These are phyloP conservation scores for Scarus forsteni DNA, from an alignment of 2,797 vertebrate genomes.

Conservation along the genomic window DNA sequence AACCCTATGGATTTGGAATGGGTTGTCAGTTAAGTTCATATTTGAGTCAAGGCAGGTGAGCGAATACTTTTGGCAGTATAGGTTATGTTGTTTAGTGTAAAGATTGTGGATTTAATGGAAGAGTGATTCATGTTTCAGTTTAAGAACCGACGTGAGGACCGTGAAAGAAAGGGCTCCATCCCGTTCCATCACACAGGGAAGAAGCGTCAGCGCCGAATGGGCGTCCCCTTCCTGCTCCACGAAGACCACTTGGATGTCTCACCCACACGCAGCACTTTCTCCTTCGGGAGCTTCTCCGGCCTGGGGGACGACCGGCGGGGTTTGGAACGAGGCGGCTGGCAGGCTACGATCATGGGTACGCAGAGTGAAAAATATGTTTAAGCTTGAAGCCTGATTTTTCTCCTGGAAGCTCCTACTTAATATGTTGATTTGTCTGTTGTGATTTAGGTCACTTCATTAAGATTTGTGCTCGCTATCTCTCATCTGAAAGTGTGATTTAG, in stretches of 20 bases:
- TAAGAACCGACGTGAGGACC: slow-evolving; percentile 95
- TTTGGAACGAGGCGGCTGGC: slow-evolving; percentile 95
- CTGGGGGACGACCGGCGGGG: slow-evolving; percentile 94
- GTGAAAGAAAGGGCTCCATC: slow-evolving; percentile 97
- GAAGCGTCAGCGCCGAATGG: slow-evolving; percentile 95
- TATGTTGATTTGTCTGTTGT: slow-evolving; percentile 43
- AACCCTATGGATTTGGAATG: no score
- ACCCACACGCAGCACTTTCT: slow-evolving; percentile 97
- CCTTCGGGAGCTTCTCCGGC: slow-evolving; percentile 96
- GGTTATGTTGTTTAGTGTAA: no score
- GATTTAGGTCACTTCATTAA: slow-evolving; percentile 55
- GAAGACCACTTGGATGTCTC: slow-evolving; percentile 97
- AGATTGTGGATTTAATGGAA: no score
- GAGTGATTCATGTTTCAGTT: slow-evolving; percentile 81
- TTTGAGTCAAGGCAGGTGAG: no score
- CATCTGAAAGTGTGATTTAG: slow-evolving; percentile 34
- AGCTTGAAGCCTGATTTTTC: slow-evolving; percentile 9
- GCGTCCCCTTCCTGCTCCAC: slow-evolving; percentile 94
- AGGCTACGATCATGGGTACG: slow-evolving; percentile 95
- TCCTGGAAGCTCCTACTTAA: slow-evolving; percentile 9
- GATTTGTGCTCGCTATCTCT: slow-evolving; percentile 25
- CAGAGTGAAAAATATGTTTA: background rate
- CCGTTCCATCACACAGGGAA: slow-evolving; percentile 95
- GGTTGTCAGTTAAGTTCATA: no score
- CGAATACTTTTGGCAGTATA: no score